Conservation (phyloP, 2,797 vertebrate species). For the Cheirogaleus major region DNA sequence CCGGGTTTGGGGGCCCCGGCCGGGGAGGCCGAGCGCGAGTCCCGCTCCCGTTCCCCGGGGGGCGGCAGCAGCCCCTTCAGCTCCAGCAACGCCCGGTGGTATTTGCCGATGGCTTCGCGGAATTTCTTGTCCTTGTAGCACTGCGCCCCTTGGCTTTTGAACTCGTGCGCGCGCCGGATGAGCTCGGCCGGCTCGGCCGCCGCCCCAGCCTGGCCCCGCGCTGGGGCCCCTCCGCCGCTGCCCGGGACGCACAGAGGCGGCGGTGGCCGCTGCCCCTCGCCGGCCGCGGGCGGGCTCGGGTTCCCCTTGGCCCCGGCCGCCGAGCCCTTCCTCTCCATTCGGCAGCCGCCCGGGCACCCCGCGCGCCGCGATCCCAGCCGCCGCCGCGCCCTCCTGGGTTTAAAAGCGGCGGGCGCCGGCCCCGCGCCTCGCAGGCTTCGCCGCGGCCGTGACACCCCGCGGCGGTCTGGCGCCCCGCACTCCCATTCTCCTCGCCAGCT, state of each 20-base stretch:
- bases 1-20: constrained; percentile 83
- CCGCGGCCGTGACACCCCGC: constrained; percentile 72
- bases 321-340: constrained; percentile 82
- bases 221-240: constrained; percentile 38
- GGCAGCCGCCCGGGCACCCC: constrained; percentile 51
- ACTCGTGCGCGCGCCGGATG: constrained; percentile 94
- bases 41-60: constrained; percentile 88
- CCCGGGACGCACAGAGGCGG: constrained; percentile 71
- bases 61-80: constrained; percentile 93
- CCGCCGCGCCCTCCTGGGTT: constrained; percentile 66
- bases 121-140: constrained; percentile 99
- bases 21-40: constrained; percentile 82
- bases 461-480: constrained; percentile 69
- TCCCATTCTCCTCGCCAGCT: constrained; percentile 65
- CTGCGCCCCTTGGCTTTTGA: constrained; percentile 97
- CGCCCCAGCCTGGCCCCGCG: constrained; percentile 75
- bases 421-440: constrained; percentile 62
- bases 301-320: constrained; percentile 70
- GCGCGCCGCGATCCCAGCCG: constrained; percentile 31
- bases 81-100: constrained; percentile 97
- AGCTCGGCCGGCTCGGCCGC: constrained; percentile 88
- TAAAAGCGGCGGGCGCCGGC: constrained; percentile 69
- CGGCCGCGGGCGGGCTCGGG: constrained; percentile 61
- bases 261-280: constrained; percentile 75
- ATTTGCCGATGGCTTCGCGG: constrained; percentile 98